Percentiles rank a stretch among this genome's conserved stretches.
Conservation (phyloP, 2,797 vertebrate genomes). For the Phaenicophaeus curvirostris region DNA sequence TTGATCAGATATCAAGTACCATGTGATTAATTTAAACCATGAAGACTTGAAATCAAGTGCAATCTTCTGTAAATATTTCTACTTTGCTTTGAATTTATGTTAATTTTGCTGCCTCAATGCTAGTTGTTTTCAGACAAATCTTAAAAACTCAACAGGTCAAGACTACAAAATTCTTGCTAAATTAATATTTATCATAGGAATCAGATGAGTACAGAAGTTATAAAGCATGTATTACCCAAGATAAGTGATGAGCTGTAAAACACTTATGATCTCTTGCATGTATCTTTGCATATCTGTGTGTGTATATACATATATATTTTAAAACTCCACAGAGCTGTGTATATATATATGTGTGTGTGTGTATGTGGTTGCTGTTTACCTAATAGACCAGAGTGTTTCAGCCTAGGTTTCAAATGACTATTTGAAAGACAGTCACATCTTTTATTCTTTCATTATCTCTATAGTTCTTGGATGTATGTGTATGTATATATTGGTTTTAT, state of each 20-base stretch:
- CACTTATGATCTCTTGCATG: not conserved
- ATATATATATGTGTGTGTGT: not conserved
- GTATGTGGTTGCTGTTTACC: not conserved
- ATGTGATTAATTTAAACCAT: not conserved
- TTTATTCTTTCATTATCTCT: not conserved
- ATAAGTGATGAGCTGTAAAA: not conserved
- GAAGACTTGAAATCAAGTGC: not conserved
- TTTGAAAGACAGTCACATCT: not conserved
- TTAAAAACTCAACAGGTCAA: not conserved
- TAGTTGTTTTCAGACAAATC: not conserved
- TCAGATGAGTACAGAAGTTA: not conserved
- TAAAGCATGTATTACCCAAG: not conserved
- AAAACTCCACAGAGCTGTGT: not conserved
- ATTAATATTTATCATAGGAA: not conserved
- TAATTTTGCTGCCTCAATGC: not conserved
- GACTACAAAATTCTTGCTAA: not conserved
- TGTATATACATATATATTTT: not conserved
- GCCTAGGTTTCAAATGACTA: not conserved
- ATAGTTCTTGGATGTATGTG: not conserved
- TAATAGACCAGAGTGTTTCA: not conserved
- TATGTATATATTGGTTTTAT: not conserved
- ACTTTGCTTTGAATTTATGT: not conserved
- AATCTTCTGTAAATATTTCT: not conserved
- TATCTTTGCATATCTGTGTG: accelerated
- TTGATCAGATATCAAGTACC: not conserved